Base-by-base conservation (phyloP, 2,113 vertebrate genomes). In the Solenodon paradoxus region DNA sequence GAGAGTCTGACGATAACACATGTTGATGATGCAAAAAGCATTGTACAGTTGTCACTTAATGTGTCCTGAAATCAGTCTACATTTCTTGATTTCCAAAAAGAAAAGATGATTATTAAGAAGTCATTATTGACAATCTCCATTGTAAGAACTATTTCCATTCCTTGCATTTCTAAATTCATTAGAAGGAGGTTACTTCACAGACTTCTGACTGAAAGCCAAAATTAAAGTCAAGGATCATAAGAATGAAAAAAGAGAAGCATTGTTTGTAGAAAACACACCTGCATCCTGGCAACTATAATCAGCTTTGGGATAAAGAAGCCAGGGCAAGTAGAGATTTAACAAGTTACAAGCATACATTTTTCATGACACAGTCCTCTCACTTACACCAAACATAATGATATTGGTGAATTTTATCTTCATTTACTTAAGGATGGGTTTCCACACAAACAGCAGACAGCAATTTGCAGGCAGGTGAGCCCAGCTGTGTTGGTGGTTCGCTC, bases 141-240 rank as follows among this genome's bases (percentile, higher is more conserved):
- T 95, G 97, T 84, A 94, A 90, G 92, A 97, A 95, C 84, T 61
- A 63, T 38, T 59, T 87, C 95, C n/a, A 86, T 92, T 97, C 88
- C 95, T 97, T 83, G 88, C 97, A 87, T 92, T 96, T 96, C 92
- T 87, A 83, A 97, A 80, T 95, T 49, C 84, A 78, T 96, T 95
- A 93, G 98, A 98, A 96, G 97, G 69, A 90, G 71, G 38, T 97
- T 96, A 90, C 63, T 66, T 74, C 49, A 89, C 72, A 92, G 71
- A 72, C 74, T 92, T 95, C 57, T 42, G 83, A 80, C 20, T 98
- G 82, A 95, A 90, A 88, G n/a, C 97, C 93, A 97, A 74, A 97
- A 96, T 97, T 95, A 96, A 98, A 98, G 96, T 97, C 77, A 97
- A 96, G 86, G 96, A 94, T 77, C 94, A 84, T 96, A 38, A 92